Evolutionary conservation across 2,797 vertebrate genomes (phyloP).

Genomic region (Meriones psammophilus): DNA sequence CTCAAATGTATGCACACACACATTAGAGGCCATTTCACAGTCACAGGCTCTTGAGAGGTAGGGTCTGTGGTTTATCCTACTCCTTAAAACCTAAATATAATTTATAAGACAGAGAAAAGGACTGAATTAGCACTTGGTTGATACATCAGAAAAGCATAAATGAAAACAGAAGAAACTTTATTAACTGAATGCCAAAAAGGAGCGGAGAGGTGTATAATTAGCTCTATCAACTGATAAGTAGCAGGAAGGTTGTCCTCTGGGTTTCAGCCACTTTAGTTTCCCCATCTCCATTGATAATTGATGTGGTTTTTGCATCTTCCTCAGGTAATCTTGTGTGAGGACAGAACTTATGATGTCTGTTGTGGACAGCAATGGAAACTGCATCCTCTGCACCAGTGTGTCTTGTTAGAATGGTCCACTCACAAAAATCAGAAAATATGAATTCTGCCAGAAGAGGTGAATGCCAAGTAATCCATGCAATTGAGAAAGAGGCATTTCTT

Average conservation of each 20-base stretch:
- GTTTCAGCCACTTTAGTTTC: neutral
- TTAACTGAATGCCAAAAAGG: neutral
- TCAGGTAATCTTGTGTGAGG: neutral
- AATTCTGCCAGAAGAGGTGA: neutral
- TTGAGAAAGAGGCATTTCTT: constrained; percentile 7
- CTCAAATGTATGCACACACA: neutral
- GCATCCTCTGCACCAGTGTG: neutral
- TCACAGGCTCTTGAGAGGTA: neutral
- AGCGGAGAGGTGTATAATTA: neutral
- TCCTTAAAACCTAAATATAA: constrained; percentile 28
- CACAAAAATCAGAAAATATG: constrained; percentile 2
- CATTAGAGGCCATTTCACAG: neutral
- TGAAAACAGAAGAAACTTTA: constrained; percentile 1
- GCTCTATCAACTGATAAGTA: neutral
- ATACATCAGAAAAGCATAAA: constrained; percentile 30
- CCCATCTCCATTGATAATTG: neutral
- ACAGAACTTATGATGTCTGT: neutral
- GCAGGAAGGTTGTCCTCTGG: neutral
- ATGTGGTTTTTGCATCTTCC: neutral
- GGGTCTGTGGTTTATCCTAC: neutral
- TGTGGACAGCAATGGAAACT: neutral
- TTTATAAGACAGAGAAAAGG: neutral
- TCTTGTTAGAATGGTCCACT: neutral
- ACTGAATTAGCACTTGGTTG: constrained; percentile 18
- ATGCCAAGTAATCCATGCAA: constrained; percentile 17